Evolutionary conservation across 2,797 vertebrate species (phyloP).

Genomic region (Phrynocephalus guinanensis): DNA sequence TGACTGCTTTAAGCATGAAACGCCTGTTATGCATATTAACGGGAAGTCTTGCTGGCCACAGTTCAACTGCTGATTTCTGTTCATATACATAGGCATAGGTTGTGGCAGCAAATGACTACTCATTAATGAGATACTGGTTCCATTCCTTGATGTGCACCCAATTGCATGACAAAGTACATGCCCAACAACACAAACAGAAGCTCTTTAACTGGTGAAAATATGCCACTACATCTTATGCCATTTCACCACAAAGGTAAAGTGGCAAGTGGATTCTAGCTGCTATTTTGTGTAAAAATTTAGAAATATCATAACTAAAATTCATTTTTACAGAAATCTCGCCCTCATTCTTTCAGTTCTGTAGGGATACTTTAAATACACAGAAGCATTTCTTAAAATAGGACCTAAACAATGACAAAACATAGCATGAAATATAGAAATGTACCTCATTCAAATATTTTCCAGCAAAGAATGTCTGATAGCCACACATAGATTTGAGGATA

Average conservation of each 20-base stretch:
- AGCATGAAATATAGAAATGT: conserved; percentile 20
- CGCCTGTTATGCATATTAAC: neutral
- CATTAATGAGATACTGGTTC: too few species aligned
- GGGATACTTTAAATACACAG: neutral
- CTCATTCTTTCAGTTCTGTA: neutral
- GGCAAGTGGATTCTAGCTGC: neutral
- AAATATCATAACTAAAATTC: neutral
- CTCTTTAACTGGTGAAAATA: too few species aligned
- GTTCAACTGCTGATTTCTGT: too few species aligned
- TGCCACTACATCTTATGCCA: too few species aligned
- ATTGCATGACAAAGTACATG: too few species aligned
- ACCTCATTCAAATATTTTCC: conserved; percentile 99
- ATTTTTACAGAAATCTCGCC: neutral
- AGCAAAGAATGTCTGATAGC: conserved; percentile 97
- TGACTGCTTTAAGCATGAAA: neutral
- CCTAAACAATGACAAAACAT: neutral
- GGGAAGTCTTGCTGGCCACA: too few species aligned
- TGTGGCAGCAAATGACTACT: too few species aligned
- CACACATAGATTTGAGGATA: conserved; percentile 80
- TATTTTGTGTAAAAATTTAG: neutral
- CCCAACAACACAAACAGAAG: too few species aligned
- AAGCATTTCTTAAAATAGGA: neutral
- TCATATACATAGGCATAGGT: too few species aligned
- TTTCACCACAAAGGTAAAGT: neutral
- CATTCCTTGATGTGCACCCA: too few species aligned